Conservation (phyloP, 2,888 invertebrate species). For the Oxyteleia sp. region DNA sequence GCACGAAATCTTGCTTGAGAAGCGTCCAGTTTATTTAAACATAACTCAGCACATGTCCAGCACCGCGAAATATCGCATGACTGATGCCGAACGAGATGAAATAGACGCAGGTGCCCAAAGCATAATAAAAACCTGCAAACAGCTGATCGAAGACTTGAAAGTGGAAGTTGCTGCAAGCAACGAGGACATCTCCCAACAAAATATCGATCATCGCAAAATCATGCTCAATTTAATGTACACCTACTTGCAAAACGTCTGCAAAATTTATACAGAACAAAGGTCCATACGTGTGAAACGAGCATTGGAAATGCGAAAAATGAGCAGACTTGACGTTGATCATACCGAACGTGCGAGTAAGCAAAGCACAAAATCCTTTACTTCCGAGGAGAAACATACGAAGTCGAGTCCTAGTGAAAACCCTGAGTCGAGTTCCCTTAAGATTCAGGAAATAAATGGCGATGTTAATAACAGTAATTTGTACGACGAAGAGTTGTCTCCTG, state of each 20-base stretch:
- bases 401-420: slow-evolving; percentile 76
- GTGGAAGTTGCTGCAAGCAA: slow-evolving; percentile 88
- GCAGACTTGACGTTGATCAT: slow-evolving; percentile 88
- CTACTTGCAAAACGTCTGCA: slow-evolving; percentile 95
- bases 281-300: slow-evolving; percentile 95
- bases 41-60: slow-evolving; percentile 92
- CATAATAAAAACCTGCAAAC: slow-evolving; percentile 94
- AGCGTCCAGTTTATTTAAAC: slow-evolving; percentile 95
- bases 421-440: slow-evolving; percentile 82
- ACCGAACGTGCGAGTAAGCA: slow-evolving; percentile 64
- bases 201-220: slow-evolving; percentile 92
- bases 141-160: slow-evolving; percentile 92
- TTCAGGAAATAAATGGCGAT: slow-evolving; percentile 85
- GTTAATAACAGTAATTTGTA: slow-evolving; percentile 79
- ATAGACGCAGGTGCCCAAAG: slow-evolving; percentile 95
- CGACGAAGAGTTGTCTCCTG: slow-evolving; percentile 92
- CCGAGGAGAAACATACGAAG: slow-evolving; percentile 17
- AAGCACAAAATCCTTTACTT: not conserved
- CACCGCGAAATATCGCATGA: slow-evolving; percentile 90
- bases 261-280: slow-evolving; percentile 95
- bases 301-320: slow-evolving; percentile 93
- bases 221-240: slow-evolving; percentile 92
- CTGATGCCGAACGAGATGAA: slow-evolving; percentile 94
- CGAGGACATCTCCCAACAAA: slow-evolving; percentile 89
- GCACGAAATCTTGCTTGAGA: slow-evolving; percentile 93